Evolutionary conservation across 1,140 invertebrate species (phyloP).

Genomic region (Limonius californicus): DNA sequence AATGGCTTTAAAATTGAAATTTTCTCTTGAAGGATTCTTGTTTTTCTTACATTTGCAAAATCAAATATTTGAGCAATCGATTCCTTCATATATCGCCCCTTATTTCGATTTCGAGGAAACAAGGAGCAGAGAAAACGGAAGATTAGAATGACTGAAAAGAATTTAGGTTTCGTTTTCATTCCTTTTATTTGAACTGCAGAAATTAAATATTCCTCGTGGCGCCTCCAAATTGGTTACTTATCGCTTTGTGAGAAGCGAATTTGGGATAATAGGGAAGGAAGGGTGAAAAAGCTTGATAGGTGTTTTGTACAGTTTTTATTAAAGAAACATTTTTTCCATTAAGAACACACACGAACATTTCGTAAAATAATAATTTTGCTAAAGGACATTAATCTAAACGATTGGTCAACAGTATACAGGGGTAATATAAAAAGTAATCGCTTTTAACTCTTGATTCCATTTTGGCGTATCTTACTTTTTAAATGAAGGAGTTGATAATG

Average conservation of each 20-base stretch:
- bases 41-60: not conserved
- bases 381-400: conserved; percentile 40
- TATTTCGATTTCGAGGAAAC: too few species aligned
- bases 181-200: too few species aligned
- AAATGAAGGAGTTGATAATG: not conserved
- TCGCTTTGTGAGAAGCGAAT: too few species aligned
- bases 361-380: conserved; percentile 34
- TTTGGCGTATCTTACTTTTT: not conserved
- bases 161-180: too few species aligned
- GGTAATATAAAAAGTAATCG: conserved; percentile 2
- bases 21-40: not conserved
- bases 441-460: not conserved
- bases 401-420: conserved; percentile 40
- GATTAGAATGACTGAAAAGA: too few species aligned
- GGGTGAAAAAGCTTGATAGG: too few species aligned
- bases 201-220: too few species aligned
- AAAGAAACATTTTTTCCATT: conserved; percentile 45
- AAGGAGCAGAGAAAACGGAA: too few species aligned
- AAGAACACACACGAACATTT: conserved; percentile 44
- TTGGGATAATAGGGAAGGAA: too few species aligned
- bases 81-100: not conserved
- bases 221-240: too few species aligned
- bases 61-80: conserved; percentile 4
- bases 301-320: conserved; percentile 40
- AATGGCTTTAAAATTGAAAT: conserved; percentile 6